Conservation (phyloP, 2,888 invertebrate genomes). For the Lamellibrachia columna region DNA sequence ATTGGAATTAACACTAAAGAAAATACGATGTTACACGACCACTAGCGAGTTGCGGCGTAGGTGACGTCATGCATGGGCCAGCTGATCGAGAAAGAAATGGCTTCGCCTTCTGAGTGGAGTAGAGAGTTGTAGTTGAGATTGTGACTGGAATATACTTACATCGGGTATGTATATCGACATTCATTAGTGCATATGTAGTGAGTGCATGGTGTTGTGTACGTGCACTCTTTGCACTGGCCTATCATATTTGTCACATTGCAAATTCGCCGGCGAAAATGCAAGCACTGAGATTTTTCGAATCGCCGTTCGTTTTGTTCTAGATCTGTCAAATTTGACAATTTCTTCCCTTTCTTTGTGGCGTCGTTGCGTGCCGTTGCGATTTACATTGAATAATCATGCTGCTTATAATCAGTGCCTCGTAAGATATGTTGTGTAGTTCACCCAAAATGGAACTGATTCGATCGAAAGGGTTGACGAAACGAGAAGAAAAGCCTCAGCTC, state of each 20-base stretch:
- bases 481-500: neutral
- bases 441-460: neutral
- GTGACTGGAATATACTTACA: slow-evolving; percentile 6
- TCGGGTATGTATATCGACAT: neutral
- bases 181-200: slow-evolving; percentile 16
- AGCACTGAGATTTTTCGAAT: slow-evolving; percentile 16
- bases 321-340: neutral
- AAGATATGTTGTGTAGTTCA: neutral
- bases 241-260: neutral
- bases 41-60: neutral
- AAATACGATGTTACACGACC: slow-evolving; percentile 1
- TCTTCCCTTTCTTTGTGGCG: slow-evolving; percentile 4
- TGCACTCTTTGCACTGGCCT: neutral
- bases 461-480: slow-evolving; percentile 11
- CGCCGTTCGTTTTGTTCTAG: slow-evolving; percentile 11
- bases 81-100: slow-evolving; percentile 16
- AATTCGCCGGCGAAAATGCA: neutral
- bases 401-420: neutral
- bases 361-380: neutral
- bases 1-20: neutral
- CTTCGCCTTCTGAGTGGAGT: neutral
- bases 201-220: neutral
- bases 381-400: neutral
- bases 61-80: slow-evolving; percentile 3
- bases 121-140: slow-evolving; percentile 6